Conservation (phyloP, 1,140 invertebrate species). For the Planococcus citri region DNA sequence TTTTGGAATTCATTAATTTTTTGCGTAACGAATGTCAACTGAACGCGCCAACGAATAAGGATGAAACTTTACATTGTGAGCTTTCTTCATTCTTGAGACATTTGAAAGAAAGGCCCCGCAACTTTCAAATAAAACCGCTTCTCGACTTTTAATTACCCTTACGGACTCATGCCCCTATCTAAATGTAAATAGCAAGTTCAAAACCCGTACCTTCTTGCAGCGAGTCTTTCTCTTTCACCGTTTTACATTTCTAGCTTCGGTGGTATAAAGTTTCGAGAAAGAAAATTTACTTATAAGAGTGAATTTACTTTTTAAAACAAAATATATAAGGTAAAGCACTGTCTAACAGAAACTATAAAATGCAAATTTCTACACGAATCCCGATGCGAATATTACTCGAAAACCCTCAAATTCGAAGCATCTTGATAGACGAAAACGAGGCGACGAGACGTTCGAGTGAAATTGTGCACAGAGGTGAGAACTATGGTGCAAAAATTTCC, state of each 20-base stretch:
- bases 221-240: background rate
- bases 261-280: background rate
- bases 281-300: background rate
- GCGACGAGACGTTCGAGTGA: too few relatives aligned
- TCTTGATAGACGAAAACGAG: too few relatives aligned
- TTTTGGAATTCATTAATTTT: background rate
- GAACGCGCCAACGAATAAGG: background rate
- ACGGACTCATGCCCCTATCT: constrained; percentile 17
- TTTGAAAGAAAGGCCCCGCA: constrained; percentile 8
- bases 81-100: background rate
- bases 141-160: constrained; percentile 17
- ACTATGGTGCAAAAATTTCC: too few relatives aligned
- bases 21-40: background rate
- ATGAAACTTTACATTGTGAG: background rate
- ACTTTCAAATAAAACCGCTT: constrained; percentile 18
- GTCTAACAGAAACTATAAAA: background rate
- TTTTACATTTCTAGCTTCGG: constrained; percentile 12
- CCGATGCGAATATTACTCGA: background rate
- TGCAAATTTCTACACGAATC: background rate
- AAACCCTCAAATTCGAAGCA: too few relatives aligned
- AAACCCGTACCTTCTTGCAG: background rate
- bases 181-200: constrained; percentile 15
- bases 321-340: background rate
- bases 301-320: background rate
- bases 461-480: too few relatives aligned